Conservation (phyloP, 2,888 invertebrate genomes). For the Amblyjoppa proteus region DNA sequence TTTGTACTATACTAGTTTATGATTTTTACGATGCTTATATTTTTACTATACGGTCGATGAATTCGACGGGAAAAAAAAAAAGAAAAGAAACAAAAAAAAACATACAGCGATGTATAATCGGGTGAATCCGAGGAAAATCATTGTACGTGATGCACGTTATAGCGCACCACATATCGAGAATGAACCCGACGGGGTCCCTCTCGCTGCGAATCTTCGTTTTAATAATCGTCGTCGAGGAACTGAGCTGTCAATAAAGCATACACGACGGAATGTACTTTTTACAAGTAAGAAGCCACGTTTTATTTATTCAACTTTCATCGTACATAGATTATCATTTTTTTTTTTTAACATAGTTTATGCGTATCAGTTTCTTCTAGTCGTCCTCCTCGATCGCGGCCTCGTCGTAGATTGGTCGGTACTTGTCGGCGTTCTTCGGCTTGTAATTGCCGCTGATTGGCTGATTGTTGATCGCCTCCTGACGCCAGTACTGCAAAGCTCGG, state of each 20-base stretch:
- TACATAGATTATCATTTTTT: conserved; percentile 14
- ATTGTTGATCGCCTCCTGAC: conserved; percentile 70
- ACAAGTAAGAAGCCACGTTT: conserved; percentile 16
- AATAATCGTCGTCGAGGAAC: conserved; percentile 43
- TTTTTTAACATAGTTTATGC: not conserved
- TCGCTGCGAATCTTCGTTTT: conserved; percentile 5
- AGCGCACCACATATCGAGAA: conserved; percentile 7
- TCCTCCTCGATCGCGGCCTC: conserved; percentile 6
- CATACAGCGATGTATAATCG: not conserved
- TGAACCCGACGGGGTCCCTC: not conserved
- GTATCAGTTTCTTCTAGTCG: not conserved
- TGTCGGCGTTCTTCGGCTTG: conserved; percentile 68
- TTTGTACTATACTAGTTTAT: conserved; percentile 35
- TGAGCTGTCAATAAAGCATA: conserved; percentile 56
- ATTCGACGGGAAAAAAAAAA: not conserved
- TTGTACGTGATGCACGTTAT: conserved; percentile 18
- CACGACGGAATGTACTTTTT: conserved; percentile 41
- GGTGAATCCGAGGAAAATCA: not conserved
- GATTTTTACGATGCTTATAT: conserved; percentile 28
- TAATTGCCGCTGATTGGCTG: conserved; percentile 68
- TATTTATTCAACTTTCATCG: conserved; percentile 26
- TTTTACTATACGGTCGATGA: conserved; percentile 16
- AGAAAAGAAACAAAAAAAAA: not conserved
- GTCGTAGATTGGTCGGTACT: conserved; percentile 55
- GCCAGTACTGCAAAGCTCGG: conserved; percentile 73